These are phyloP conservation scores for Chaetodon auriga DNA, from an alignment of 2,113 vertebrate genomes.

Conservation along the genomic window DNA sequence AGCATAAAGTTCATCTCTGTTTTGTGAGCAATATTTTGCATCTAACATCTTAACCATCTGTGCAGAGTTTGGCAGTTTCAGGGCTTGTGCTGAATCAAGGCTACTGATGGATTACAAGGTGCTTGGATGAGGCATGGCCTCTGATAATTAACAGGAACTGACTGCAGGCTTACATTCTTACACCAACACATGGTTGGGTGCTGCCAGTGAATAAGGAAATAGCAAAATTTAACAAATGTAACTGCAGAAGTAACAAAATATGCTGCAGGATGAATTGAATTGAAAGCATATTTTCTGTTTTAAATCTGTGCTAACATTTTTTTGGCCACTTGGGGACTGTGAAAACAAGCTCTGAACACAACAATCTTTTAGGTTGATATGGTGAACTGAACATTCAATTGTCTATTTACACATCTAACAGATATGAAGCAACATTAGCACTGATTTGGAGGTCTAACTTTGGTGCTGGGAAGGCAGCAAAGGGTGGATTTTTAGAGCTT, in stretches of 20 bases:
- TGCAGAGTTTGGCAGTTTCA: conserved; percentile 8
- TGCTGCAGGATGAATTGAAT: background rate
- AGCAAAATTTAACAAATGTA: background rate
- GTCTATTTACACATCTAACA: background rate
- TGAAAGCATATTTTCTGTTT: background rate
- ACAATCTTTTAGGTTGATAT: background rate
- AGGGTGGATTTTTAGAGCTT: background rate
- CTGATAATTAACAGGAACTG: conserved; percentile 27
- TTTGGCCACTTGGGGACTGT: background rate
- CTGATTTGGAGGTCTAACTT: background rate
- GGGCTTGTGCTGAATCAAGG: conserved; percentile 4
- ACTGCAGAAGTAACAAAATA: background rate
- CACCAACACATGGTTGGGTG: background rate
- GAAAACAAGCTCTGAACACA: background rate
- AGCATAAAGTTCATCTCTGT: background rate
- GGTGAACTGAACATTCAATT: background rate
- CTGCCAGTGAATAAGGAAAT: background rate
- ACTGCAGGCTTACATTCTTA: conserved; percentile 6
- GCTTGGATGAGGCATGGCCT: conserved; percentile 34
- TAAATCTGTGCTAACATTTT: background rate
- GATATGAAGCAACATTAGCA: background rate
- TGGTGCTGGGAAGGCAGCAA: background rate
- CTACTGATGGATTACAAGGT: conserved; percentile 59
- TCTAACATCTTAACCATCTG: conserved; percentile 25
- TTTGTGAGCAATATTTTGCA: conserved; percentile 36